Base-by-base conservation (phyloP, 2,888 invertebrate genomes). In the Merodon equestris region DNA sequence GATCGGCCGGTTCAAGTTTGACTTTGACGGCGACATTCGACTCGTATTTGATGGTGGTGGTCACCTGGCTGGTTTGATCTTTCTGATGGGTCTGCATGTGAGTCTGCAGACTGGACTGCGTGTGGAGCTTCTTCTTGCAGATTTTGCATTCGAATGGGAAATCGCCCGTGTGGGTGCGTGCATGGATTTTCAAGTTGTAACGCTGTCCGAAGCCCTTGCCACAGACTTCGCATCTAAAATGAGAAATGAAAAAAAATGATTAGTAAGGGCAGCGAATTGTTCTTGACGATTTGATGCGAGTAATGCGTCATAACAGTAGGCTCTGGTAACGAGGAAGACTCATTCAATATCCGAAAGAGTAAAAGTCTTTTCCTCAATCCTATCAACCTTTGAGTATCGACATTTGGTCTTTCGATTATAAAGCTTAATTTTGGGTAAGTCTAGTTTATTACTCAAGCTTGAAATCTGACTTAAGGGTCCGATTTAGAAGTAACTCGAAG, bases 171-270 rank as follows among this genome's bases (percentile, higher is more conserved):
- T 89, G 89, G 14, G 88, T 87, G 56, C 89, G 87, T 27, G 88
- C 87, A 51, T 89, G 89, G 36, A 89, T 89, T 76, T 88, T 89
- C 1, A 89, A 82, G 83, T 89, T 89, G 51, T 89, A 88, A 1
- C 89, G 87, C 83, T 89, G 89, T 0, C 88, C 88, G 60, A 89
- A 89, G 19, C 88, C 88, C 82, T 88, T 89, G 75, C 89, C 89
- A 58, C 89, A 89, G 10, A 88, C 87, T 79, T 89, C 88, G 82
- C 88, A 89, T 82, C 89, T 89, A 64, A 3, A 83, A 75, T 1
- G 27, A n/a, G n/a, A n/a, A n/a, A n/a, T n/a, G n/a, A n/a, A n/a
- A n/a, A n/a, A n/a, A n/a, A n/a, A n/a, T n/a, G 7, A 17, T 42
- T 10, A 47, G 9, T 50, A 44, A 51, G 19, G 4, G 34, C 0